A percentile compares a stretch with the other conserved stretches of the same genome.
These are phyloP conservation scores for Catharus fuscescens DNA, from an alignment of 2,113 vertebrate genomes.

Conservation along the genomic window DNA sequence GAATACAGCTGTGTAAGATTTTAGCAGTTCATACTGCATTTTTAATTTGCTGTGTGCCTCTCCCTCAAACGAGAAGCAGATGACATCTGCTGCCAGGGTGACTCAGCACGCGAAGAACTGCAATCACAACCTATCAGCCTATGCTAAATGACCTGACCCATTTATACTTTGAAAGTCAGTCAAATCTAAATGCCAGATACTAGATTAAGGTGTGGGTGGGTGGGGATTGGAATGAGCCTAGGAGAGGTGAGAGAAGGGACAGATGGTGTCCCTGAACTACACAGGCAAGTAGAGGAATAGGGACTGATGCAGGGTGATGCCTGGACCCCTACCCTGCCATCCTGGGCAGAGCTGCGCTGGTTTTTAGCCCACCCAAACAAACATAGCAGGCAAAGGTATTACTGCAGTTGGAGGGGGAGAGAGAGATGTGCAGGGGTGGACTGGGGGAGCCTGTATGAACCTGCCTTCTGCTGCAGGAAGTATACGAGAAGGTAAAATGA, in stretches of 20 bases:
- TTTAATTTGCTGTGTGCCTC: slow-evolving; percentile 35
- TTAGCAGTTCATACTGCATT: slow-evolving; percentile 24
- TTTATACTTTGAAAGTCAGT: slow-evolving; percentile 27
- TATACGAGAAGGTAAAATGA: slow-evolving; percentile 33
- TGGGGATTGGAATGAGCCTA: slow-evolving; percentile 7
- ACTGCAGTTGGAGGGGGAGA: background rate
- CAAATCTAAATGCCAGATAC: slow-evolving; percentile 21
- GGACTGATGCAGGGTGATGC: background rate
- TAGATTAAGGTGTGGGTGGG: slow-evolving; percentile 11
- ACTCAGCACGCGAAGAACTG: slow-evolving; percentile 44
- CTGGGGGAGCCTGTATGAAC: slow-evolving; percentile 24
- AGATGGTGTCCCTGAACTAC: background rate
- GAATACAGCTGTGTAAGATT: slow-evolving; percentile 48
- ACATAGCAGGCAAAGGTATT: slow-evolving; percentile 5
- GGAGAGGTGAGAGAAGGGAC: background rate
- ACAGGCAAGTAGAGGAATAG: background rate
- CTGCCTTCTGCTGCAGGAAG: slow-evolving; percentile 37
- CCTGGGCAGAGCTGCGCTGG: background rate
- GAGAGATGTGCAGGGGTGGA: background rate
- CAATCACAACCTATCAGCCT: background rate
- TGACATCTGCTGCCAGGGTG: slow-evolving; percentile 52
- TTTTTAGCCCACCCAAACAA: slow-evolving; percentile 3
- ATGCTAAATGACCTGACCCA: slow-evolving; percentile 6
- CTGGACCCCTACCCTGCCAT: background rate
- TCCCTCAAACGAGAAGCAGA: slow-evolving; percentile 39